Evolutionary conservation across 2,888 invertebrate genomes (phyloP).

Genomic region (Cheilosia impressa): DNA sequence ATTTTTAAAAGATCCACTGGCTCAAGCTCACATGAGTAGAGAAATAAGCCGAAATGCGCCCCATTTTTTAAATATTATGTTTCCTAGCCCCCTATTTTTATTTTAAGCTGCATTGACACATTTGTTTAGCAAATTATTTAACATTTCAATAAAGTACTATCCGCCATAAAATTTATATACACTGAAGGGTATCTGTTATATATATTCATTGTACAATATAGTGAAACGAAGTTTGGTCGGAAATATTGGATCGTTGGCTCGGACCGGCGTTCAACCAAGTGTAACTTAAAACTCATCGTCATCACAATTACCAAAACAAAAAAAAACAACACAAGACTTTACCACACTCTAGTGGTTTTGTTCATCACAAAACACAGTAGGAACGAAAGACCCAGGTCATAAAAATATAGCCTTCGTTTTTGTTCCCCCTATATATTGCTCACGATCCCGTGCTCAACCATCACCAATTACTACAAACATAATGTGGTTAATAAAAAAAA

Average conservation of each 20-base stretch:
- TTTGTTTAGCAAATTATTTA: constrained; percentile 22
- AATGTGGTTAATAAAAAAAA: constrained; percentile 55
- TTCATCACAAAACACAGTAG: constrained; percentile 27
- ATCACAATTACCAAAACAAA: constrained; percentile 58
- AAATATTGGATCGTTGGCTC: constrained; percentile 35
- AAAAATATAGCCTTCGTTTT: constrained; percentile 33
- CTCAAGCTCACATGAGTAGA: too few species aligned
- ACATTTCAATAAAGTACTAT: constrained; percentile 28
- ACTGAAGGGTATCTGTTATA: constrained; percentile 9
- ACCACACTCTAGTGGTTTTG: constrained; percentile 67
- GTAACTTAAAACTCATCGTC: constrained; percentile 46
- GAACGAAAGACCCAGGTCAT: constrained; percentile 51
- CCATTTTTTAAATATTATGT: too few species aligned
- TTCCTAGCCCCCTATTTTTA: too few species aligned
- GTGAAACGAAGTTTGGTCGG: constrained; percentile 6
- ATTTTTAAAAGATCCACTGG: too few species aligned
- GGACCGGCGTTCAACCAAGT: constrained; percentile 49
- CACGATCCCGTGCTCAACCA: constrained; percentile 62
- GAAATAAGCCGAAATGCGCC: too few species aligned
- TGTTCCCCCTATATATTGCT: constrained; percentile 25
- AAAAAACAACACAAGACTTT: constrained; percentile 37
- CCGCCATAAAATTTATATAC: constrained; percentile 18
- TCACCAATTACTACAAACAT: constrained; percentile 67
- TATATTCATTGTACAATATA: background rate
- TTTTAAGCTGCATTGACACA: too few species aligned